These are phyloP conservation scores for Pycnomerus fuliginosus DNA, from an alignment of 2,888 invertebrate genomes.

Conservation along the genomic window DNA sequence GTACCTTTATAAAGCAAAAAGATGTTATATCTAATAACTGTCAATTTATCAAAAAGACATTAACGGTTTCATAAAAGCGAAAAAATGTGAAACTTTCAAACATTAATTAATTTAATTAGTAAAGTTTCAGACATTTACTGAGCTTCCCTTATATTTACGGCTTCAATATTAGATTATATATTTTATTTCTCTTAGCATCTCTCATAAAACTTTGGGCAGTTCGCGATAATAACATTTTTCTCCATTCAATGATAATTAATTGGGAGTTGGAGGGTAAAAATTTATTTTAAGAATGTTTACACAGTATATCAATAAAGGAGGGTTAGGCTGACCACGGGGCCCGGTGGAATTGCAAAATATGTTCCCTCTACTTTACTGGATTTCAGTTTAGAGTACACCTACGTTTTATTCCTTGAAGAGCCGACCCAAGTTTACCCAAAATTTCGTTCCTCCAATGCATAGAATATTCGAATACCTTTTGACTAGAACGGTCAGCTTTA, in stretches of 20 bases:
- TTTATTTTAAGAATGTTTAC: constrained; percentile 46
- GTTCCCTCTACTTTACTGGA: constrained; percentile 36
- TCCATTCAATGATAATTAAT: constrained; percentile 10
- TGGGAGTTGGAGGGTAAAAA: constrained; percentile 9
- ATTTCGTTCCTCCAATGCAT: constrained; percentile 47
- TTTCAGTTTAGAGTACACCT: constrained; percentile 28
- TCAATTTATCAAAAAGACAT: constrained; percentile 49
- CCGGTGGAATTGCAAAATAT: constrained; percentile 51
- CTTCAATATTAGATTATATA: constrained; percentile 47
- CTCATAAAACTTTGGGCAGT: constrained; percentile 11
- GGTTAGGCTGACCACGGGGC: constrained; percentile 48
- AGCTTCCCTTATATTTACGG: constrained; percentile 49
- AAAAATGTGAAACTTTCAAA: constrained; percentile 47
- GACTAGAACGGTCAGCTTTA: constrained; percentile 36
- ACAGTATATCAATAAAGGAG: constrained; percentile 55
- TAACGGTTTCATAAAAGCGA: constrained; percentile 42
- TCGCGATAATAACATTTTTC: constrained; percentile 2
- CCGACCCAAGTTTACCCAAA: constrained; percentile 28
- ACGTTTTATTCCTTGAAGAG: constrained; percentile 19
- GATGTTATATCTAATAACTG: constrained; percentile 44
- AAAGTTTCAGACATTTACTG: constrained; percentile 53
- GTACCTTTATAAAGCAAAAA: too few species aligned
- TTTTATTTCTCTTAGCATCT: constrained; percentile 24
- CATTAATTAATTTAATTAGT: constrained; percentile 56
- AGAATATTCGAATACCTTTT: constrained; percentile 44